These are phyloP conservation scores for Diploptera punctata DNA, from an alignment of 2,888 invertebrate species.

Conservation along the genomic window DNA sequence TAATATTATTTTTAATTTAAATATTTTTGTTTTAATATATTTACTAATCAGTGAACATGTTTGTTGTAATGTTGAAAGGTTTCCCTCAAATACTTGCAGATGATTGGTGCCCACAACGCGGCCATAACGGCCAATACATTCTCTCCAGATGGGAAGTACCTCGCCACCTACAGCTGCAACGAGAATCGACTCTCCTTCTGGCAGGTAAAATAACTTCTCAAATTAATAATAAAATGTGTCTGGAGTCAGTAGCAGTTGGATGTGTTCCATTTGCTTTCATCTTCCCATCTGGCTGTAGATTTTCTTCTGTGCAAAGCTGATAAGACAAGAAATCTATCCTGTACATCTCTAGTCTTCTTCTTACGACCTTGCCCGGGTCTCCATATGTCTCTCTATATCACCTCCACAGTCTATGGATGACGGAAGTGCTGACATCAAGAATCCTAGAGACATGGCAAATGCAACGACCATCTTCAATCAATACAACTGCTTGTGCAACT, in stretches of 20 bases:
- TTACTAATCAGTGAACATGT: background rate
- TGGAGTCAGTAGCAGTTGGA: too few relatives aligned
- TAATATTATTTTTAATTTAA: conserved; percentile 13
- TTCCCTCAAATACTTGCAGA: conserved; percentile 56
- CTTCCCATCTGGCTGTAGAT: background rate
- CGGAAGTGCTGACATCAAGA: too few relatives aligned
- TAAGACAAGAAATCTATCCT: too few relatives aligned
- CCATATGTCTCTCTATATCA: too few relatives aligned
- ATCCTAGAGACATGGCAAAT: too few relatives aligned
- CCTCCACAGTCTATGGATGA: too few relatives aligned
- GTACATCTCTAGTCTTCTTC: too few relatives aligned
- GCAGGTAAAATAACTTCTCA: conserved; percentile 71
- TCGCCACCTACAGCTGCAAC: conserved; percentile 93
- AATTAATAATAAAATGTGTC: background rate
- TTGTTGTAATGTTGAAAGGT: conserved; percentile 26
- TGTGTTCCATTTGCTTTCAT: too few relatives aligned
- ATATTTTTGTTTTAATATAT: conserved; percentile 4
- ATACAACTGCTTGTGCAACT: too few relatives aligned
- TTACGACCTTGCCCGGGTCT: too few relatives aligned
- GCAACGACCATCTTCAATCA: too few relatives aligned
- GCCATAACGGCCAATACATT: conserved; percentile 93
- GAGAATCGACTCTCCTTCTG: conserved; percentile 97
- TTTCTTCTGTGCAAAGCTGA: too few relatives aligned
- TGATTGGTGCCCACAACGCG: conserved; percentile 88
- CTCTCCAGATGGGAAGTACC: conserved; percentile 96